These are phyloP conservation scores for Drosophila trapezifrons DNA, from an alignment of 1,140 invertebrate species.

Conservation along the genomic window DNA sequence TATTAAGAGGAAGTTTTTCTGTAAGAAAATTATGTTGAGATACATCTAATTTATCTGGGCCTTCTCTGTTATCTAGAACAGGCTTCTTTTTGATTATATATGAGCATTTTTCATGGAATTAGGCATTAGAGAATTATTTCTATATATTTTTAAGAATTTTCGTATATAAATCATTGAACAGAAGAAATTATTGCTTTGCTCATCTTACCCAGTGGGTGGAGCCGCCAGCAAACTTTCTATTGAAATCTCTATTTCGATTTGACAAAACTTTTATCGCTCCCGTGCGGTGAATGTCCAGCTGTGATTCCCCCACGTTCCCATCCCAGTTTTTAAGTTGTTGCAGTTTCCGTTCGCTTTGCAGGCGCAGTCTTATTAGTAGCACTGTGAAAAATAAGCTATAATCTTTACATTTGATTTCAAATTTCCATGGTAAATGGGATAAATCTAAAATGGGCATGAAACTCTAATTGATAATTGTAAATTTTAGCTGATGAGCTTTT, in stretches of 20 bases:
- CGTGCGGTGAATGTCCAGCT: conserved; percentile 44
- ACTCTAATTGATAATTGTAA: not conserved
- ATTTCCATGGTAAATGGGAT: not conserved
- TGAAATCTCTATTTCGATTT: conserved; percentile 56
- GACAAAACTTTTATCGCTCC: conserved; percentile 49
- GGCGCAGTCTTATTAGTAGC: conserved; percentile 19
- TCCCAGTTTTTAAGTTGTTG: conserved; percentile 21
- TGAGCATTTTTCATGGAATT: too few species aligned
- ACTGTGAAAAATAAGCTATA: not conserved
- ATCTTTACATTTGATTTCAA: too few species aligned
- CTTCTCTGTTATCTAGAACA: not conserved
- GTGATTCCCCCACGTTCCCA: conserved; percentile 26
- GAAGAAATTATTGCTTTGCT: not conserved
- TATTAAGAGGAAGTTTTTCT: not conserved
- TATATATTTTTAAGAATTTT: too few species aligned
- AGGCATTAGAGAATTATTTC: not conserved
- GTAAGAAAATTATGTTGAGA: not conserved
- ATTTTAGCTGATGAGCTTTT: too few species aligned
- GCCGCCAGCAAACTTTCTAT: conserved; percentile 46
- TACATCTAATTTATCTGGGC: not conserved
- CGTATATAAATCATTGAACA: too few species aligned
- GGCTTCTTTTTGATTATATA: too few species aligned
- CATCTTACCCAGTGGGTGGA: conserved; percentile 25
- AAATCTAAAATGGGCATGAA: not conserved
- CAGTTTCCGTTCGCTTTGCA: conserved; percentile 42